Percentiles rank a stretch among this genome's conserved stretches.
Conservation (phyloP, 2,113 vertebrate genomes). For the Trogon surrucura region DNA sequence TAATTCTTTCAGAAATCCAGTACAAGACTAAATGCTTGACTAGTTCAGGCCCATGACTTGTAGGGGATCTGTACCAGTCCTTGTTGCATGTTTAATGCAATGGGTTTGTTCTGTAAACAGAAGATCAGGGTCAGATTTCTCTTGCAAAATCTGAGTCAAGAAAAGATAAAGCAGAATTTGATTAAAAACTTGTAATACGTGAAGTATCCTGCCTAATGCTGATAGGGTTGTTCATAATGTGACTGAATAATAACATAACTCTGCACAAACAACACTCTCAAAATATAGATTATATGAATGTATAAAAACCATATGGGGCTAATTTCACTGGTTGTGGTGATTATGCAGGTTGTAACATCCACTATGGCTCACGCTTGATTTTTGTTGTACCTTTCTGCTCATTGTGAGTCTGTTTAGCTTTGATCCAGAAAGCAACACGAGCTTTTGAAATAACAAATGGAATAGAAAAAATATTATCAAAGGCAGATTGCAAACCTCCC, state of each 20-base stretch:
- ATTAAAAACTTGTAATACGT: background rate
- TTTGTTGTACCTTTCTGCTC: background rate
- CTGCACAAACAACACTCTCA: background rate
- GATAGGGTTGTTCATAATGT: background rate
- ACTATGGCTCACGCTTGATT: background rate
- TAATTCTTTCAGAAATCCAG: constrained; percentile 1
- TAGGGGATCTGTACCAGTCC: background rate
- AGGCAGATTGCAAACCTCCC: background rate
- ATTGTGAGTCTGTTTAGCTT: background rate
- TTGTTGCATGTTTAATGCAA: background rate
- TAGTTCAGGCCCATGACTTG: background rate
- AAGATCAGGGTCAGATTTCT: background rate
- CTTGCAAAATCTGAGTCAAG: background rate
- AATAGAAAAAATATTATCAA: background rate
- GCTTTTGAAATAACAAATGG: background rate
- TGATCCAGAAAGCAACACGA: background rate
- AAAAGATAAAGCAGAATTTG: background rate
- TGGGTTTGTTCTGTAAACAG: background rate
- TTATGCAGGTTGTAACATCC: background rate
- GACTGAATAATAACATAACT: background rate
- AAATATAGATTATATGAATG: background rate
- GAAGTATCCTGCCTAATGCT: background rate
- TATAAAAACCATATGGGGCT: background rate
- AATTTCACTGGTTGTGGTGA: background rate
- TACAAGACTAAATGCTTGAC: background rate